Base-by-base conservation (phyloP, 2,797 vertebrate species). In the Fistularia commersonii region DNA sequence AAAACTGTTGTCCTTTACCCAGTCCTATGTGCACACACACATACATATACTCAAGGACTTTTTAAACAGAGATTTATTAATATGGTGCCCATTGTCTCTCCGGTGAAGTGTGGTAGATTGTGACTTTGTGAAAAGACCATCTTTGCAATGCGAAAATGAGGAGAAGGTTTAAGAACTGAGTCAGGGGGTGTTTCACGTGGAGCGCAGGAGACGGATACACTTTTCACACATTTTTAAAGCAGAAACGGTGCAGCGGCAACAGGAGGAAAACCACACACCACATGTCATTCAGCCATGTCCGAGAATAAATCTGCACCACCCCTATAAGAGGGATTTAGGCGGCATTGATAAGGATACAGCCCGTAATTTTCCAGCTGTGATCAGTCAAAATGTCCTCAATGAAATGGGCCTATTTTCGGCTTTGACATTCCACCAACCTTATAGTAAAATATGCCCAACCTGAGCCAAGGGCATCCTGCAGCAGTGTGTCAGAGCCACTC, bases 51-150 rank as follows among this genome's bases (percentile, higher is more conserved):
- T 86, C 85, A 82, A 81, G 80, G 80, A 90, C 87, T 90, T 90
- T 90, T 88, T 88, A 88, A 87, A 83, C 66, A 81, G 79, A 89
- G 81, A 82, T 85, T 84, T 85, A 76, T 75, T 79, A 81, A 86
- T 35, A 86, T 83, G 79, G 87, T 88, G 84, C 82, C 81, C 79
- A 47, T 76, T 54, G 68, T 83, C 79, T 85, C 82, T 80, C 68
- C 63, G 53, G 79, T 79, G 81, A 81, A 68, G 64, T 74, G 74
- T 72, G 74, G 53, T 80, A 66, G 76, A 84, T 67, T 84, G 80
- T 82, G 82, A 85, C 82, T 81, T 72, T 76, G 76, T n/a, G 79
- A 64, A 80, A 69, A 48, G 83, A 83, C 74, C 71, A 78, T 79
- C 77, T 85, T 87, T 88, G 81, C 83, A 85, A 80, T 76, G 80